phyloP scores from a whole-genome alignment of 1,140 invertebrate species.

The Trypoxylus dichotomus region DNA sequence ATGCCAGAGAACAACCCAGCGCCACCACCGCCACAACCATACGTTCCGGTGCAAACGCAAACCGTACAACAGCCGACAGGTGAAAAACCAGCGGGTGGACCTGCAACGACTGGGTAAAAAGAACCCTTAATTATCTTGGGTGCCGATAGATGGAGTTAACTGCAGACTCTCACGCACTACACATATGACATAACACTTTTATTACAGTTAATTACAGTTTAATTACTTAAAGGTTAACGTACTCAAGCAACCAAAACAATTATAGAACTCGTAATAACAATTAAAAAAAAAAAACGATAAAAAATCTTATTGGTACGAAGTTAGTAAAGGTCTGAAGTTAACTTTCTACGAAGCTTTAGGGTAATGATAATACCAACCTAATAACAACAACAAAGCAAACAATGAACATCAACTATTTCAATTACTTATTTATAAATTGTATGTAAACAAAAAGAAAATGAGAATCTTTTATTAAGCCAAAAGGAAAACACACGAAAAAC shows the following conservation, averaged over 20 bases:
- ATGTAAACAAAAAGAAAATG: not conserved
- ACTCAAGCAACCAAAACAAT: not conserved
- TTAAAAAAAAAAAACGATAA: not conserved
- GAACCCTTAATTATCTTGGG: not conserved
- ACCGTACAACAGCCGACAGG: slow-evolving; percentile 26
- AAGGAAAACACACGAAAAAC: not conserved
- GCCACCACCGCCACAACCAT: not conserved
- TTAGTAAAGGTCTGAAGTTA: not conserved
- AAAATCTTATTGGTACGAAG: not conserved
- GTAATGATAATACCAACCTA: not conserved
- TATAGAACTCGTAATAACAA: not conserved
- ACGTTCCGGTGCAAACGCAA: not conserved
- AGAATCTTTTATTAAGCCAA: not conserved
- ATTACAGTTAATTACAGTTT: not conserved
- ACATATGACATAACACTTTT: too few relatives aligned
- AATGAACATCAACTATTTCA: not conserved
- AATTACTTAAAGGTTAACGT: not conserved
- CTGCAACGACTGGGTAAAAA: not conserved
- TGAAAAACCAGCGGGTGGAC: not conserved
- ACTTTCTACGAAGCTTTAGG: not conserved
- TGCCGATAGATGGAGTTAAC: not conserved
- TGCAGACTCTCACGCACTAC: not conserved
- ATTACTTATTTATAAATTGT: not conserved
- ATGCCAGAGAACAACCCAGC: slow-evolving; percentile 44
- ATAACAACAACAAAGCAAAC: not conserved